A percentile compares a stretch with the other conserved stretches of the same genome.
These are phyloP conservation scores for Torymus texanus DNA, from an alignment of 2,888 invertebrate genomes.

Conservation along the genomic window DNA sequence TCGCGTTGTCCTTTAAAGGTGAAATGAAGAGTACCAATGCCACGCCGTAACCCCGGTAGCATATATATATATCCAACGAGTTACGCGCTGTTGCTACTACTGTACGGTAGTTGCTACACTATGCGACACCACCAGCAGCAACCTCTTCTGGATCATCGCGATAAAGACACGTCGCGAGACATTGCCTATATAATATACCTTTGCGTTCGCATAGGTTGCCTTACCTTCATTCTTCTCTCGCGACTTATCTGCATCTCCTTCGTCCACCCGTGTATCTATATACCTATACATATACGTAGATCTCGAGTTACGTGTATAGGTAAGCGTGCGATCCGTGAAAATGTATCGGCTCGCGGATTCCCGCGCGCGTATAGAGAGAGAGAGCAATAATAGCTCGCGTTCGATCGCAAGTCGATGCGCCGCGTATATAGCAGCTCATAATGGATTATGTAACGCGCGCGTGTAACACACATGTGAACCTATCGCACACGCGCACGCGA, in stretches of 20 bases:
- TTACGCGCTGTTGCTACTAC: neutral
- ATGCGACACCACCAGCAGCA: no score
- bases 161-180: no score
- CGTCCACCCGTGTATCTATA: no score
- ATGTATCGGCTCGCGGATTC: neutral
- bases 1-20: constrained; percentile 58
- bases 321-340: constrained; percentile 17
- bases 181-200: no score
- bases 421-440: neutral
- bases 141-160: no score
- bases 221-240: no score
- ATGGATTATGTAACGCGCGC: constrained; percentile 41
- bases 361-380: neutral
- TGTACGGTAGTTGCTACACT: no score
- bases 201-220: no score
- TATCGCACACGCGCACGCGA: neutral
- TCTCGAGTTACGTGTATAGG: neutral
- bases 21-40: constrained; percentile 49
- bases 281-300: no score
- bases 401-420: constrained; percentile 9
- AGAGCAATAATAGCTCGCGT: constrained; percentile 12
- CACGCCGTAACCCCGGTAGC: constrained; percentile 24
- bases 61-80: neutral
- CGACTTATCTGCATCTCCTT: no score
- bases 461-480: constrained; percentile 20